Base-by-base conservation (phyloP, 2,797 vertebrate species). In the Harpagifer antarcticus region DNA sequence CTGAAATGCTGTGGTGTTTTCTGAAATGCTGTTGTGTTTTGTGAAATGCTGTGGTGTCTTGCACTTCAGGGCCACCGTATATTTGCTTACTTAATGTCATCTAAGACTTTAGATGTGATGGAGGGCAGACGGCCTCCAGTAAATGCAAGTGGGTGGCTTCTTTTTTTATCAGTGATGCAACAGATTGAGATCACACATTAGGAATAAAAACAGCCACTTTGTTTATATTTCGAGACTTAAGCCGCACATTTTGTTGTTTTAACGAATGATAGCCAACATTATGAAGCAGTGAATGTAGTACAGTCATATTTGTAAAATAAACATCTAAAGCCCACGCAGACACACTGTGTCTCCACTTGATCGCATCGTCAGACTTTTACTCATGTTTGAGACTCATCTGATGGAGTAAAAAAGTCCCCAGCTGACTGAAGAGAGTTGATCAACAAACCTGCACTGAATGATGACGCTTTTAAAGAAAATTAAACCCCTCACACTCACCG, bases 171-270 rank as follows among this genome's bases (percentile, higher is more conserved):
- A 43, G 13, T 79, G 57, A 63, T 52, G 47, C 58, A 70, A 68
- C 9, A 20, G 15, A 66, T 11, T 58, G 16, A 48, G 74, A 47
- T 14, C 33, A 43, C 10, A 0, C 58, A 5, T 19, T 15, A n/a
- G 15, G 42, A 63, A 33, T 37, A 55, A 44, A 63, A 58, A 58
- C 37, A 61, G 33, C 16, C 2, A 20, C 27, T 74, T 49, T 52
- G 69, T 80, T 82, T 83, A 80, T 59, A 47, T 11, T 11, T 58
- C 6, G 69, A 66, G 50, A 57, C 5, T 20, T 56, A 20, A 2
- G 37, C 0, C 12, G 2, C 44, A 50, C 33, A 53, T 63, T 50
- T 45, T 37, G 17, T 60, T 70, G 17, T 74, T 71, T 72, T 55
- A 69, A 79, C 53, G 23, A 1, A 2, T 23, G 23, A 61, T 37